Evolutionary conservation across 1,140 invertebrate species (phyloP), one percentile per base, ranked within the genome.

Genomic region (Palaemon carinicauda): DNA sequence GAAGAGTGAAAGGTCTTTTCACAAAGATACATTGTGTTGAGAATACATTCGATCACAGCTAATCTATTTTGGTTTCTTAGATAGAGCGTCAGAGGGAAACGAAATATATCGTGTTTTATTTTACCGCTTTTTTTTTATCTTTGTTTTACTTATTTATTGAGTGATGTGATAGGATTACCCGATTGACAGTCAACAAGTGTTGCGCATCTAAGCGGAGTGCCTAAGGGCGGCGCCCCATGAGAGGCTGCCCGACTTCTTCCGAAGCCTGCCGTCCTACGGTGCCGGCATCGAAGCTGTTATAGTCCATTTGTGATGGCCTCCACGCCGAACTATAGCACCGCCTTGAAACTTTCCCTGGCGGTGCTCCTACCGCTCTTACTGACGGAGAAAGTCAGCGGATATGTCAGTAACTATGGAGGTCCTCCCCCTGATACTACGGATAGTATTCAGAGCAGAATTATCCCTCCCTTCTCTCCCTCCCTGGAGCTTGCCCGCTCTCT

Each of bases 391-490:
- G 29, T 31, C 65, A 24, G 24, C 65, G 65, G 29, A 3, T 24
- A 24, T 12, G 24, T 69, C 65, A 24, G 24, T 27, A 31, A 69
- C 65, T 41, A 41, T 41, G 65, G 24, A 31, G 65, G 65, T 69
- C 65, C 29, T 24, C 65, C 65, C 24, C 65, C 24, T 19, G 65
- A 69, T 14, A 31, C 65, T 21, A 27, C 12, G 3, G 24, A 69
- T 14, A 31, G 65, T 21, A 41, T 41, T 7, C 41, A 41, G 41
- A 69, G 65, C 65, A 24, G 80, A 31, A 53, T 74, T 9, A 74
- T 82, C 27, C 81, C 81, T 14, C 81, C 81, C 10, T 82, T 82
- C 31, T 82, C 81, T 21, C 81, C 81, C 24, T 82, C 81, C 51
- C 50, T 75, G 50, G 81, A 82, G 29, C 60, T 73, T 9, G 81